Conservation (phyloP, 1,140 invertebrate genomes). For the Drosophila grimshawi region DNA sequence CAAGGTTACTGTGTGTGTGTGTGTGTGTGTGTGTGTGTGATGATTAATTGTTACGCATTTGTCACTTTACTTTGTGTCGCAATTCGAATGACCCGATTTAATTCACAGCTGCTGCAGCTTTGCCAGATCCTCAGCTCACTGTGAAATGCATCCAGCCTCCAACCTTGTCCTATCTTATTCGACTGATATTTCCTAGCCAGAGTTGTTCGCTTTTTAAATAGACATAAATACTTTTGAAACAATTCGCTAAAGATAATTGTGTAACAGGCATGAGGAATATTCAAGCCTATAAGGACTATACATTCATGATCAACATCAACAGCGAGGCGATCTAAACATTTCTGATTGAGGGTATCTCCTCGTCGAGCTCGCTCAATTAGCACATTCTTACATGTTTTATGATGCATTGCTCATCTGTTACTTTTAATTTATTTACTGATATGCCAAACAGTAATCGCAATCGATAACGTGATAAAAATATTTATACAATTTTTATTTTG, state of each 20-base stretch:
- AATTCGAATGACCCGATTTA: slow-evolving; percentile 15
- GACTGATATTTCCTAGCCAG: too few relatives aligned
- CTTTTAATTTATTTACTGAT: slow-evolving; percentile 70
- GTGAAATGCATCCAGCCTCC: neutral
- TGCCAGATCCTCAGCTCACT: slow-evolving; percentile 31
- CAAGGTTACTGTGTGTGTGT: neutral
- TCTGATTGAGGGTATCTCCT: neutral
- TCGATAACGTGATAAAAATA: slow-evolving; percentile 77
- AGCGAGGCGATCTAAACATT: neutral
- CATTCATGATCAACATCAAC: too few relatives aligned
- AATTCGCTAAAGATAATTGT: too few relatives aligned
- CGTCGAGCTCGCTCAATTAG: neutral
- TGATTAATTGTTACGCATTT: slow-evolving; percentile 69
- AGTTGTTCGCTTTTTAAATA: too few relatives aligned
- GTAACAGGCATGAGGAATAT: too few relatives aligned
- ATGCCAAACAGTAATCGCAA: slow-evolving; percentile 65
- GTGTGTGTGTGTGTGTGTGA: slow-evolving; percentile 3
- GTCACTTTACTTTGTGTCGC: slow-evolving; percentile 58
- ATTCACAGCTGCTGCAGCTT: neutral
- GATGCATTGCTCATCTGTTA: slow-evolving; percentile 44
- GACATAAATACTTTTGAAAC: too few relatives aligned
- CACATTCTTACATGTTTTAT: slow-evolving; percentile 6
- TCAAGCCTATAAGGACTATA: too few relatives aligned
- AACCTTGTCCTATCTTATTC: too few relatives aligned
- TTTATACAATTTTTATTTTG: slow-evolving; percentile 52